Percentiles rank a stretch among this genome's conserved stretches.
phyloP scores from a whole-genome alignment of 2,888 invertebrate species.

The Aphodius sticticus region DNA sequence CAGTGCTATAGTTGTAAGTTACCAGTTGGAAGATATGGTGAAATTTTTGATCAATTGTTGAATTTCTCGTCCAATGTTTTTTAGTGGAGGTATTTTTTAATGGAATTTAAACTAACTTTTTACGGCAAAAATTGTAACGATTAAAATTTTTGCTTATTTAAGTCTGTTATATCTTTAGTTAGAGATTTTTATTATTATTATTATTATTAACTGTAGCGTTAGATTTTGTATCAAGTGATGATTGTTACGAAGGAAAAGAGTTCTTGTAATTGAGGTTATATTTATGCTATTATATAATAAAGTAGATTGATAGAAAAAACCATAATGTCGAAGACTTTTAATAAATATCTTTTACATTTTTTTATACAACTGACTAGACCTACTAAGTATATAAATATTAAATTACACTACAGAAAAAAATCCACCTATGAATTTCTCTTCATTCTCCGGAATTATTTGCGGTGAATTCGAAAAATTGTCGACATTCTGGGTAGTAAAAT shows the following conservation, averaged over 20 bases:
- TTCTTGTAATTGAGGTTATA: background rate
- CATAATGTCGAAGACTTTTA: background rate
- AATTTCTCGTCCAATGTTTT: background rate
- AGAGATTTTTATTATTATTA: constrained; percentile 14
- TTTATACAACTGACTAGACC: constrained; percentile 4
- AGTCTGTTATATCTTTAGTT: background rate
- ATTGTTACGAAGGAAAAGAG: background rate
- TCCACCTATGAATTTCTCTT: background rate
- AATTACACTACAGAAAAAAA: background rate
- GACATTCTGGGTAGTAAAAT: background rate
- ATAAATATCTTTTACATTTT: constrained; percentile 4
- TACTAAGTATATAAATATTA: constrained; percentile 4
- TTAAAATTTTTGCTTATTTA: background rate
- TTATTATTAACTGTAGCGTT: background rate
- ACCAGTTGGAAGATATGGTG: background rate
- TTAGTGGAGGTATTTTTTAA: background rate
- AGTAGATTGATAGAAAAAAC: background rate
- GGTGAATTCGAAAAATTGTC: background rate
- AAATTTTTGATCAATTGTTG: background rate
- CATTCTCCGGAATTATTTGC: background rate
- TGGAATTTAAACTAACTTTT: background rate
- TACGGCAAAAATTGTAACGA: background rate
- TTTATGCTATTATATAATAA: background rate
- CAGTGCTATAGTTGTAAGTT: background rate
- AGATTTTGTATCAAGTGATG: background rate